Evolutionary conservation across 2,797 vertebrate species (phyloP).

Genomic region (Sebastes reedi): DNA sequence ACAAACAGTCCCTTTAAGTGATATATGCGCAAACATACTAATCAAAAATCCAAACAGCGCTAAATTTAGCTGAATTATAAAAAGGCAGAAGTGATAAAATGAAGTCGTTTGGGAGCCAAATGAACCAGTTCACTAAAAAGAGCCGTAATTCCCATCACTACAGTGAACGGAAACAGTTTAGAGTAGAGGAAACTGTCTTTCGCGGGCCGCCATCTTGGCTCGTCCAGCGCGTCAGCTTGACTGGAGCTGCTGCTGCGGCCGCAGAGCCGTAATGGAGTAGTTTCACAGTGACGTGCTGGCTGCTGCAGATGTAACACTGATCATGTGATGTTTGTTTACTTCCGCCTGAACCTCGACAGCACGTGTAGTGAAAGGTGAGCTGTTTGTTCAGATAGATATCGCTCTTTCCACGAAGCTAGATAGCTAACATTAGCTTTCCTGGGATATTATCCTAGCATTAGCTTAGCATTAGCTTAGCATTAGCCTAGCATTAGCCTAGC

Average conservation of each 20-base stretch:
- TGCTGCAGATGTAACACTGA: not conserved
- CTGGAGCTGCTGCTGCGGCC: fast-evolving
- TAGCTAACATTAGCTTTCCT: not conserved
- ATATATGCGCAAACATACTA: too few species aligned
- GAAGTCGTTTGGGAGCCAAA: too few species aligned
- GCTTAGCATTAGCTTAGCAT: too few species aligned
- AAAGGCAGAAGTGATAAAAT: too few species aligned
- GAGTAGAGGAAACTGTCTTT: conserved; percentile 50
- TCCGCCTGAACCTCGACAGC: conserved; percentile 40
- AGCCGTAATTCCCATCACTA: too few species aligned
- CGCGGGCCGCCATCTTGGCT: conserved; percentile 67
- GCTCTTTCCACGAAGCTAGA: not conserved
- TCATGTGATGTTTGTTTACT: conserved; percentile 87
- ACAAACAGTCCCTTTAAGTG: too few species aligned
- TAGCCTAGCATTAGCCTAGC: too few species aligned
- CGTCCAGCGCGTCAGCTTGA: fast-evolving
- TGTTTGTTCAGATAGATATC: not conserved
- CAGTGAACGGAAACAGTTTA: conserved; percentile 28
- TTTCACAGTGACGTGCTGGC: conserved; percentile 17
- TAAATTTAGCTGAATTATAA: too few species aligned
- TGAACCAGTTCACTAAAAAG: too few species aligned
- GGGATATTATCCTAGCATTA: not conserved
- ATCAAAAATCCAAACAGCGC: too few species aligned
- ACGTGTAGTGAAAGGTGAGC: conserved; percentile 70
- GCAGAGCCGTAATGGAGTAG: conserved; percentile 74